Evolutionary conservation across 2,113 vertebrate species (phyloP).

Genomic region (Cynocephalus volans): DNA sequence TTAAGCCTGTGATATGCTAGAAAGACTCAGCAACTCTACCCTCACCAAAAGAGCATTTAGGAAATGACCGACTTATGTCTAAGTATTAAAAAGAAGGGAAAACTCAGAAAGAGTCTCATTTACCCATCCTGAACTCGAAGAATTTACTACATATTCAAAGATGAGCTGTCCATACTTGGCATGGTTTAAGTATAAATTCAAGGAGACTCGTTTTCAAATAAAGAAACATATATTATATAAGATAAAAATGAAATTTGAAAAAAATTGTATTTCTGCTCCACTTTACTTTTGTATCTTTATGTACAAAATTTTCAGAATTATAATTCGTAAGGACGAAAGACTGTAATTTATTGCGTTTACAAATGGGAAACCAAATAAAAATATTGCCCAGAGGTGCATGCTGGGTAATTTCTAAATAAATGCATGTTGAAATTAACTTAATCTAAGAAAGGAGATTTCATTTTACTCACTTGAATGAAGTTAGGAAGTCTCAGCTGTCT

Average conservation of each 20-base stretch:
- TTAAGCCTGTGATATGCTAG: not conserved
- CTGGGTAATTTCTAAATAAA: not conserved
- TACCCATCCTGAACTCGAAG: not conserved
- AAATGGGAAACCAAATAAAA: slow-evolving; percentile 23
- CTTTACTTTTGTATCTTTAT: not conserved
- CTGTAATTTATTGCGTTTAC: not conserved
- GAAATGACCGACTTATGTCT: not conserved
- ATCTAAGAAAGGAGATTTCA: not conserved
- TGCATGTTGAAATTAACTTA: not conserved
- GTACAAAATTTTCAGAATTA: not conserved
- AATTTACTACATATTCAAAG: not conserved
- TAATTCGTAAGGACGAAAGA: not conserved
- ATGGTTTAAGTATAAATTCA: not conserved
- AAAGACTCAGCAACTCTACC: not conserved
- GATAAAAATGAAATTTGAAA: not conserved
- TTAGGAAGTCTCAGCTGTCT: not conserved
- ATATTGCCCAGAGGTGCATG: not conserved
- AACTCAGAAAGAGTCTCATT: not conserved
- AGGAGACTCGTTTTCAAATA: not conserved
- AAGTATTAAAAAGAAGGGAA: not conserved
- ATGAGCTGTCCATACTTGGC: not conserved
- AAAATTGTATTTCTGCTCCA: not conserved
- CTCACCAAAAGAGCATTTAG: not conserved
- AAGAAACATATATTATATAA: not conserved
- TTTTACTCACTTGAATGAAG: slow-evolving; percentile 27